These are phyloP conservation scores for Drosophila sproati DNA, from an alignment of 1,140 invertebrate species.

Conservation along the genomic window DNA sequence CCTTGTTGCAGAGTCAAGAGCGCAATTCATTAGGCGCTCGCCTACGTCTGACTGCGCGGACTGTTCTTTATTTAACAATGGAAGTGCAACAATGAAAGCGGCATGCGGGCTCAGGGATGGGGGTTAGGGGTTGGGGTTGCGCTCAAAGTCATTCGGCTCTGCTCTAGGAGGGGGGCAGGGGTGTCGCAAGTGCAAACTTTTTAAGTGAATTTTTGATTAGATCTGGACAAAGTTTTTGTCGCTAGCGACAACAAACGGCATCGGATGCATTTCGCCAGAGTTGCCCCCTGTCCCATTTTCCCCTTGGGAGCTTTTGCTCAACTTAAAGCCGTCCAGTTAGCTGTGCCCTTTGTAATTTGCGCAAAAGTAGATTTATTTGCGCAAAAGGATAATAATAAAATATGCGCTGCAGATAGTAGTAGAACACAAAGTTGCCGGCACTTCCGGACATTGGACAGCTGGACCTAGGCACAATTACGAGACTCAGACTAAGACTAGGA, in stretches of 20 bases:
- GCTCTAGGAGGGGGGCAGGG: constrained; percentile 35
- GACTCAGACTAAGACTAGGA: constrained; percentile 17
- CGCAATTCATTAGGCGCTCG: constrained; percentile 33
- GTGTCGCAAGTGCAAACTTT: constrained; percentile 68
- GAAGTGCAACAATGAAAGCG: constrained; percentile 57
- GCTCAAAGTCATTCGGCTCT: constrained; percentile 61
- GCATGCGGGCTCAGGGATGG: not conserved
- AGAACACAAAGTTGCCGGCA: constrained; percentile 54
- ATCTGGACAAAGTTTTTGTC: constrained; percentile 80
- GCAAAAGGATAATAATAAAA: constrained; percentile 78
- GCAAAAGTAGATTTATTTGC: constrained; percentile 79
- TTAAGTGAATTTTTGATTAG: constrained; percentile 83
- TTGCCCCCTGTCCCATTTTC: constrained; percentile 14
- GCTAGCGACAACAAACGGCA: constrained; percentile 61
- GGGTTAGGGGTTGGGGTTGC: constrained; percentile 30
- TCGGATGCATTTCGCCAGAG: constrained; percentile 31
- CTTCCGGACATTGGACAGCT: constrained; percentile 29
- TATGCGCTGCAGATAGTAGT: constrained; percentile 72
- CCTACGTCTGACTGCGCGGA: not conserved
- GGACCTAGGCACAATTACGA: constrained; percentile 33
- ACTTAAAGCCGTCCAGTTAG: constrained; percentile 74
- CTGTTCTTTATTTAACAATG: constrained; percentile 46
- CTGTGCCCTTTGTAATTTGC: constrained; percentile 78
- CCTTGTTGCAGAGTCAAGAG: constrained; percentile 18
- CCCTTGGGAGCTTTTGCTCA: constrained; percentile 10